Evolutionary conservation across 2,888 invertebrate species (phyloP), one percentile per base, ranked within the genome.

Genomic region (Drosophila eohydei): DNA sequence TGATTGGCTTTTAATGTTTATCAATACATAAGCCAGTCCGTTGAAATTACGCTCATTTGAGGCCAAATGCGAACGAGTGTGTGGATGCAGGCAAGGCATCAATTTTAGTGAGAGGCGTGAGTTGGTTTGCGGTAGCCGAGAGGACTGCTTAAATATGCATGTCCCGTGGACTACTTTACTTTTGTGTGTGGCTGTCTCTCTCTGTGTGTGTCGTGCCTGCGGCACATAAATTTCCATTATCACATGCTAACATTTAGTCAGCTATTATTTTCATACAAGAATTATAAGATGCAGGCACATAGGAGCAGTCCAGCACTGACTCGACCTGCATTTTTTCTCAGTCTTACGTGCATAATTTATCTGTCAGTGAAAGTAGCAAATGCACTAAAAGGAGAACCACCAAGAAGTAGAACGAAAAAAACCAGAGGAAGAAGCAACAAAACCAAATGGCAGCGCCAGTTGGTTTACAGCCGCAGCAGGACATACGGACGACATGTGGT

Each of bases 1-100:
- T 85, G 84, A 85, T 85, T 85, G 84, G 84, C 89, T 85, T 85
- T 85, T 88, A 88, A 85, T 88, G 84, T 83, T 87, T 89, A 88
- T 85, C 84, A 85, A 85, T 85, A 89, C 74, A 83, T 89, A 77
- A 74, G 78, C 74, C 74, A 82, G 71, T 77, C 74, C 51, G 56
- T 52, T 57, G 67, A 63, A 73, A 61, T 58, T 30, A 41, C 46
- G 30, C 60, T 44, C 46, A 38, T 57, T 40, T 52, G 41, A 44
- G 61, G 44, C 50, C 58, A 40, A 46, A 62, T 55, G 73, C 44
- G 52, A 55, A 64, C 54, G 46, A 48, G 58, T 46, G 32, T 32
- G 46, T 61, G 71, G 66, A 36, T 38, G 52, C 38, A 28, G 14
- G 12, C 32, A 5, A 21, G 52, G 36, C 59, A 67, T 48, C 62